Evolutionary conservation across 2,888 invertebrate species (phyloP).

Genomic region (Serripes groenlandicus): DNA sequence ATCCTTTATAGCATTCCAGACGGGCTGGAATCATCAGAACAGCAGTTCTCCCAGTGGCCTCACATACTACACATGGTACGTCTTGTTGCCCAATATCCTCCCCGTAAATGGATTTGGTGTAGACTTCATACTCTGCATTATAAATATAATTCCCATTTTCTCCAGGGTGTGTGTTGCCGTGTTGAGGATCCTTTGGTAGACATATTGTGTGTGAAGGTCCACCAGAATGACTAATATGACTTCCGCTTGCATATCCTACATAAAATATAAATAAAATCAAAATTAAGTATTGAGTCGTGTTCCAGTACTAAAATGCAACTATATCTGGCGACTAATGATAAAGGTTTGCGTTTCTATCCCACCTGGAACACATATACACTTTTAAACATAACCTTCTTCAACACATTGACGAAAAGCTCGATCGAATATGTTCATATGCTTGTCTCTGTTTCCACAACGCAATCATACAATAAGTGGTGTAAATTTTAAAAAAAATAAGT

Average conservation of each 20-base stretch:
- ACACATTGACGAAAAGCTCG: no score
- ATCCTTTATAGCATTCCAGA: slow-evolving; percentile 10
- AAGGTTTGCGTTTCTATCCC: no score
- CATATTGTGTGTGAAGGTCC: slow-evolving; percentile 1
- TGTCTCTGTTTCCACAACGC: no score
- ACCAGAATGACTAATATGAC: not conserved
- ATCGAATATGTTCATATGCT: no score
- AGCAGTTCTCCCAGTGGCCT: not conserved
- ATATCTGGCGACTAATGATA: no score
- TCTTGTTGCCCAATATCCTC: not conserved
- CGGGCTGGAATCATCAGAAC: slow-evolving; percentile 19
- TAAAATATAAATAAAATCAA: no score
- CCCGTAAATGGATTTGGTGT: not conserved
- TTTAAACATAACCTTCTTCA: no score
- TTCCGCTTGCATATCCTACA: slow-evolving; percentile 12
- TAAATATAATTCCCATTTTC: not conserved
- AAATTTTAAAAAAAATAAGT: no score
- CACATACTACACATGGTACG: slow-evolving; percentile 18
- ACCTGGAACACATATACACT: no score
- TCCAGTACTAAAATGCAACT: no score
- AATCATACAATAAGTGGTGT: no score
- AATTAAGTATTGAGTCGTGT: no score
- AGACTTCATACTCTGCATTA: not conserved
- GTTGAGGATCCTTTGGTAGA: slow-evolving; percentile 12
- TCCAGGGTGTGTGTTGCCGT: not conserved